Evolutionary conservation across 30 jellyfish, hydroid and myxozoan species (phyloP).

Genomic region (Pseudorhiza aurosa): DNA sequence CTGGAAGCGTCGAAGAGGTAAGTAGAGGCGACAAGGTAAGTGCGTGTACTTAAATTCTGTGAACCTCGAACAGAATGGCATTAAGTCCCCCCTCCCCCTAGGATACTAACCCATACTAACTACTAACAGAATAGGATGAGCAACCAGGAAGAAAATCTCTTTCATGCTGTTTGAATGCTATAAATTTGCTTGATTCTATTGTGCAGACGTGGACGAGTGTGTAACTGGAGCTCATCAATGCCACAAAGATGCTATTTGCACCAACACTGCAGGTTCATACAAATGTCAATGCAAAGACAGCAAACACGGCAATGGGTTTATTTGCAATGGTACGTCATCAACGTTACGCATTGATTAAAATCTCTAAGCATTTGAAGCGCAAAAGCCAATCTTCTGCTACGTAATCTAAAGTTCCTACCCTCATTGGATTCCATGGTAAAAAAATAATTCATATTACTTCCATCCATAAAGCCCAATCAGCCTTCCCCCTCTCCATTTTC

Average conservation of each 20-base stretch:
- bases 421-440: too few species aligned
- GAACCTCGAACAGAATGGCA: neutral
- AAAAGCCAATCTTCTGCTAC: neutral
- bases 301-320: slow-evolving; percentile 5
- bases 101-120: neutral
- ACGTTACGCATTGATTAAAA: neutral
- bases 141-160: neutral
- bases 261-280: slow-evolving; percentile 12
- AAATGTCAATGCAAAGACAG: slow-evolving; percentile 5
- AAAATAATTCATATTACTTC: too few species aligned
- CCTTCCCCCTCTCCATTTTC: too few species aligned
- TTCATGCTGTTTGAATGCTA: neutral
- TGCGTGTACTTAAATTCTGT: neutral
- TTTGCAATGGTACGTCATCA: slow-evolving; percentile 17
- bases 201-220: slow-evolving; percentile 27
- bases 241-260: slow-evolving; percentile 24
- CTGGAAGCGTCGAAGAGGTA: neutral
- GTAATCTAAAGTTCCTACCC: too few species aligned
- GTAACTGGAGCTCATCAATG: slow-evolving; percentile 16
- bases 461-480: too few species aligned
- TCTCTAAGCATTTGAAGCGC: neutral
- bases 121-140: neutral
- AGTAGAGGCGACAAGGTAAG: neutral
- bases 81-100: too few species aligned
- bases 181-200: neutral